These are phyloP conservation scores for Atrichornis clamosus DNA, from an alignment of 2,113 vertebrate species.

Conservation along the genomic window DNA sequence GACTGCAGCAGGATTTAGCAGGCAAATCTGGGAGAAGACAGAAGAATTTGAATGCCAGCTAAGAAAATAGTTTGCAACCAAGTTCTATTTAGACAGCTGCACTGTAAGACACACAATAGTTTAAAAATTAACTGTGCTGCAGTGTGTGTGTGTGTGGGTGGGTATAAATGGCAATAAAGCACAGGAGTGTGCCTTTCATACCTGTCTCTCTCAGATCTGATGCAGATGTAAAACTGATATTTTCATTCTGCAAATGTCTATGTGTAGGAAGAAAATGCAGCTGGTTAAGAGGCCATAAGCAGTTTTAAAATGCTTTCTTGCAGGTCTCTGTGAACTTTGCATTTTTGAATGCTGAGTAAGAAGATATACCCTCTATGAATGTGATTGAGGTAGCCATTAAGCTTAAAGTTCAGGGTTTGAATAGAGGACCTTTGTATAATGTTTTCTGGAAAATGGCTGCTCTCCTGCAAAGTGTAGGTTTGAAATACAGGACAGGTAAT, in stretches of 20 bases:
- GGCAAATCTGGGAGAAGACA: background rate
- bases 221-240: constrained; percentile 21
- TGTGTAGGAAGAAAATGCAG: constrained; percentile 40
- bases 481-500: constrained; percentile 24
- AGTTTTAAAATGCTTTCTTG: constrained; percentile 42
- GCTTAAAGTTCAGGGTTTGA: constrained; percentile 41
- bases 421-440: constrained; percentile 8
- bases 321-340: background rate
- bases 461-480: background rate
- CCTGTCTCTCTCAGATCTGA: constrained; percentile 5
- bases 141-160: background rate
- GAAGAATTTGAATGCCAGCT: constrained; percentile 18
- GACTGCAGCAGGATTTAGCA: background rate
- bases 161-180: constrained; percentile 20
- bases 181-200: background rate
- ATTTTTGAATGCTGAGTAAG: constrained; percentile 50
- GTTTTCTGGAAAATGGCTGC: constrained; percentile 8
- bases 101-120: background rate
- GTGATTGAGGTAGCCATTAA: constrained; percentile 38
- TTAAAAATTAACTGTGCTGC: constrained; percentile 36
- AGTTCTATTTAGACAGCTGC: constrained; percentile 45
- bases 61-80: constrained; percentile 38
- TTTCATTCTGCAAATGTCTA: constrained; percentile 28
- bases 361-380: constrained; percentile 1
- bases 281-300: constrained; percentile 45